Evolutionary conservation across 1,140 invertebrate species (phyloP), one percentile per base, ranked within the genome.

Genomic region (Heliothis subflexa): DNA sequence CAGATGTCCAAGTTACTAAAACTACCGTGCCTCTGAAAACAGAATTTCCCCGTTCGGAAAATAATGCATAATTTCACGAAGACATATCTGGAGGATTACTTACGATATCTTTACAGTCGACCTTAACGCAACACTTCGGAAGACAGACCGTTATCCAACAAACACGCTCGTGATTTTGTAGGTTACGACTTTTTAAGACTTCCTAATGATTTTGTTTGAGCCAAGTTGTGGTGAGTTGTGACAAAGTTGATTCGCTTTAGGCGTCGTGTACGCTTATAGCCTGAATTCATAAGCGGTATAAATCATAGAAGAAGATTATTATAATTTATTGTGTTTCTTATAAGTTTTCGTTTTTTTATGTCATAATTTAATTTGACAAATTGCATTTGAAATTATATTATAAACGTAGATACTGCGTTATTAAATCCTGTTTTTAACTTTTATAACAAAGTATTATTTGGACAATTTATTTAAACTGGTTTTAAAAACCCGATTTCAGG

Each of bases 51-150:
- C 18, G 33, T 33, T 14, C 12, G 68, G 68, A 71, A 68, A 68
- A 49, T 71, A 40, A 73, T 40, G 10, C 28, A 16, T 55, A 45
- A 28, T 59, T 47, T 33, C 25, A 14, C 57, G 59, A 50, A 75
- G 59, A 75, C 47, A 13, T 62, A 12, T 59, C 57, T 64, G 40
- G 64, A 68, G 64, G 47, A 50, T 50, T 49, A 50, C 64, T 50
- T 68, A 68, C 18, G 45, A 49, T 68, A 68, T 28, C 47, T 50
- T 68, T 68, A 68, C 14, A 50, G 11, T n/a, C 73, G 73, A 62
- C 73, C 72, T 75, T 75, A 75, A 64, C 28, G 25, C 45, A 62
- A 75, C 40, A 75, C 45, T 75, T 62, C 21, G 73, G 73, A 75
- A 75, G 73, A 75, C 72, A 62, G 59, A 62, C 59, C 45, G 7